phyloP scores from a whole-genome alignment of 2,797 vertebrate species.

The Karalla daura region DNA sequence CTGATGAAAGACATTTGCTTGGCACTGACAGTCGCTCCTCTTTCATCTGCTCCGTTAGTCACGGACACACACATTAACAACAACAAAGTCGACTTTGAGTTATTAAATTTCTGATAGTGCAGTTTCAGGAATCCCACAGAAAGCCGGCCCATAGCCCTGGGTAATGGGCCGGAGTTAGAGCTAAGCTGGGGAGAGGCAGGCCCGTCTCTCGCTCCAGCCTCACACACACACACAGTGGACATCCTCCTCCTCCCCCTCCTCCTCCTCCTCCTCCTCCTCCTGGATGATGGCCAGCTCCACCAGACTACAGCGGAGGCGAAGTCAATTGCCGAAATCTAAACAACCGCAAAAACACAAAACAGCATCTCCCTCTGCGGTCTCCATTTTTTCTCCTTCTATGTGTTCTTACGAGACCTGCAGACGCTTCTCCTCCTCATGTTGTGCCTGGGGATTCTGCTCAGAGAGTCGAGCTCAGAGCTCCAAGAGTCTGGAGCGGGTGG shows the following conservation, averaged over 20 bases:
- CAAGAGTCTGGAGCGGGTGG: slow-evolving; percentile 30
- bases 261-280: slow-evolving; percentile 31
- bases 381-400: slow-evolving; percentile 37
- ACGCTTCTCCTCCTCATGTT: slow-evolving; percentile 42
- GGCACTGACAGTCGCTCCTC: slow-evolving; percentile 40
- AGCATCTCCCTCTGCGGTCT: slow-evolving; percentile 37
- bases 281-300: slow-evolving; percentile 57
- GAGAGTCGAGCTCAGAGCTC: slow-evolving; percentile 26
- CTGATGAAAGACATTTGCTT: slow-evolving; percentile 50
- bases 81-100: slow-evolving; percentile 65
- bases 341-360: slow-evolving; percentile 72
- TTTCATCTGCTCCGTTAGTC: slow-evolving; percentile 68
- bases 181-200: slow-evolving; percentile 71
- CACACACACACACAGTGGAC: slow-evolving; percentile 38
- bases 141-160: slow-evolving; percentile 64
- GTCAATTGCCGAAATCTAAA: slow-evolving; percentile 73
- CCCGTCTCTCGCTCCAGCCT: slow-evolving; percentile 63
- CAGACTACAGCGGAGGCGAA: slow-evolving; percentile 66
- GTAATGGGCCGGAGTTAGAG: slow-evolving; percentile 79
- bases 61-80: slow-evolving; percentile 69
- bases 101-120: slow-evolving; percentile 76
- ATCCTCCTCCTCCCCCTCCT: slow-evolving; percentile 7
- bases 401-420: slow-evolving; percentile 49
- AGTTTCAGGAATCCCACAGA: slow-evolving; percentile 70
- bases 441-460: slow-evolving; percentile 70